Percentiles rank a stretch among this genome's conserved stretches.
These are phyloP conservation scores for Drosophila pseudoananassae DNA, from an alignment of 1,140 invertebrate genomes.

Conservation along the genomic window DNA sequence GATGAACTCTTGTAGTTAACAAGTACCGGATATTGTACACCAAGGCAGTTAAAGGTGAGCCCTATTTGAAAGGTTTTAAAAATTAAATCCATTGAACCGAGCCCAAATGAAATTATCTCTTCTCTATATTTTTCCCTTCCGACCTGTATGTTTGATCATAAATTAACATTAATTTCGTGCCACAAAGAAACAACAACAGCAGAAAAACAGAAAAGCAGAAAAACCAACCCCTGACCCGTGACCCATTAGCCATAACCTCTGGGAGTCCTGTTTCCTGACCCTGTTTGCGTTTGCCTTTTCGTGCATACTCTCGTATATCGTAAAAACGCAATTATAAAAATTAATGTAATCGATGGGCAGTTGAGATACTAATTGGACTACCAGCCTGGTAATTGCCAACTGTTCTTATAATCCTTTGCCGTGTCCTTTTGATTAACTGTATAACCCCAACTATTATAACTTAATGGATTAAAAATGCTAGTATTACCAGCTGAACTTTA, in stretches of 20 bases:
- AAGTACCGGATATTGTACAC: no score
- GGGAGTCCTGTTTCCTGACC: neutral
- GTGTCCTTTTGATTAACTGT: neutral
- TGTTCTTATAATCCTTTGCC: constrained; percentile 16
- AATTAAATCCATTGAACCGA: no score
- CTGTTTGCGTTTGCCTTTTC: neutral
- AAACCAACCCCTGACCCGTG: neutral
- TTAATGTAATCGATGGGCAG: constrained; percentile 40
- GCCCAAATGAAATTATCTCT: constrained; percentile 27
- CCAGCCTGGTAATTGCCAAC: constrained; percentile 10
- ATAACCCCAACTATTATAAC: neutral
- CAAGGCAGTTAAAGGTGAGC: no score
- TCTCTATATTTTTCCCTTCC: neutral
- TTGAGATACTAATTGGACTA: constrained; percentile 33
- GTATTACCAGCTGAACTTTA: no score
- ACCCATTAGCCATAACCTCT: no score
- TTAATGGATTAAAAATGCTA: neutral
- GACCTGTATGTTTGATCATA: constrained; percentile 13
- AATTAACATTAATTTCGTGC: constrained; percentile 44
- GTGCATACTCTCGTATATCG: constrained; percentile 21
- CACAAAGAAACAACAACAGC: no score
- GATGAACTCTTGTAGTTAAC: no score
- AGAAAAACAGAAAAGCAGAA: neutral
- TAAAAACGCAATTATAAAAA: constrained; percentile 51
- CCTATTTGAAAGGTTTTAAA: no score